Percentiles rank a stretch among this genome's conserved stretches.
phyloP scores from a whole-genome alignment of 2,888 invertebrate species.

The Macropis europaea region DNA sequence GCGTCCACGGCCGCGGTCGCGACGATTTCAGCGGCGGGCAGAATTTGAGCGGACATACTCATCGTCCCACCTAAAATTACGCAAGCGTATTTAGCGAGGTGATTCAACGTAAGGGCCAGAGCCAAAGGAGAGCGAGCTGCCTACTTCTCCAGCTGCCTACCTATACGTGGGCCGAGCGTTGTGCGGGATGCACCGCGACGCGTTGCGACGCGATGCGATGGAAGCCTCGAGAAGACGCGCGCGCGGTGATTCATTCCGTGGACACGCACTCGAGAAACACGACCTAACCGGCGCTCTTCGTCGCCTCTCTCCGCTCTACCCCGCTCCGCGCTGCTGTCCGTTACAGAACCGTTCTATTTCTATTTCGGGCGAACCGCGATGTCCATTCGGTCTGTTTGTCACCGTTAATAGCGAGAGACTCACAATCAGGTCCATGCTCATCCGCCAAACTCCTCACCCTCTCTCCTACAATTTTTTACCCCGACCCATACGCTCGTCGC shows the following conservation, averaged over 20 bases:
- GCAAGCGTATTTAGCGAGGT: slow-evolving; percentile 74
- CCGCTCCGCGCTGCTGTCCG: slow-evolving; percentile 33
- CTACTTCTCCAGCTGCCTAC: slow-evolving; percentile 11
- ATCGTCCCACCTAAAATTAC: slow-evolving; percentile 72
- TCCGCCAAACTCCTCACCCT: not conserved
- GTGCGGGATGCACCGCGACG: slow-evolving; percentile 21
- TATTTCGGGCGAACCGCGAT: slow-evolving; percentile 70
- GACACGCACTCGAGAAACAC: slow-evolving; percentile 72
- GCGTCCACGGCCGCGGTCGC: slow-evolving; percentile 28
- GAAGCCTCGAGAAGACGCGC: slow-evolving; percentile 43
- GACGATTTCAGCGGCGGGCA: slow-evolving; percentile 38
- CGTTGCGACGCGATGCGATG: slow-evolving; percentile 21
- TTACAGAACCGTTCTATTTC: slow-evolving; percentile 70
- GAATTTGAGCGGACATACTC: slow-evolving; percentile 65
- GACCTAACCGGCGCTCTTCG: slow-evolving; percentile 69
- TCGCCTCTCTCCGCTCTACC: too few species aligned
- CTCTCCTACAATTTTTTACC: too few species aligned
- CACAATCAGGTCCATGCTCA: slow-evolving; percentile 29
- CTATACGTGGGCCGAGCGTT: slow-evolving; percentile 40
- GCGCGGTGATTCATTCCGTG: slow-evolving; percentile 56
- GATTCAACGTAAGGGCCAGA: slow-evolving; percentile 68
- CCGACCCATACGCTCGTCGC: not conserved
- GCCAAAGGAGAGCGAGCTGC: slow-evolving; percentile 34
- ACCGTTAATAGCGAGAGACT: slow-evolving; percentile 71
- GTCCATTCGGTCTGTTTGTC: slow-evolving; percentile 75